Conservation (phyloP, 2,797 vertebrate genomes). For the Paramormyrops hopkinsi region DNA sequence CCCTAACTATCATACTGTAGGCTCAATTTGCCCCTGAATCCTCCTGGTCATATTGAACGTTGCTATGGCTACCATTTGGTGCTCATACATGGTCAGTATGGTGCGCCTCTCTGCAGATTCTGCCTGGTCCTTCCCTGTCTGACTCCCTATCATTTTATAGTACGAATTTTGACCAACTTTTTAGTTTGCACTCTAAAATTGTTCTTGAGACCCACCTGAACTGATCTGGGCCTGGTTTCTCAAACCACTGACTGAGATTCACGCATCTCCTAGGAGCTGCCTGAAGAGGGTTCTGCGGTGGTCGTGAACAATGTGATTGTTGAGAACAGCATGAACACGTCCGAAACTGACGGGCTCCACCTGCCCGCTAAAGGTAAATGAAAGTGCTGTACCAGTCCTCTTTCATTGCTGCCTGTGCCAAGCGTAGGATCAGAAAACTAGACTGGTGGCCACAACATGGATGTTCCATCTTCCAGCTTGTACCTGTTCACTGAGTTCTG, state of each 20-base stretch:
- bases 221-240: neutral
- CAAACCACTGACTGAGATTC: neutral
- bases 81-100: neutral
- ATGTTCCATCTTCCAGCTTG: neutral
- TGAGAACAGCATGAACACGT: constrained; percentile 63
- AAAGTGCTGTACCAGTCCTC: neutral
- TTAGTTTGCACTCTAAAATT: neutral
- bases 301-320: constrained; percentile 56
- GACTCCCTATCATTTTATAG: neutral
- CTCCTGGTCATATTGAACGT: neutral
- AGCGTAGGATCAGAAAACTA: neutral
- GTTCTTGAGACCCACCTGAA: neutral
- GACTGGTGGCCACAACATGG: neutral
- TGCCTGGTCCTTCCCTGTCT: neutral
- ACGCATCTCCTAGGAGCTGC: constrained; percentile 60
- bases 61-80: neutral
- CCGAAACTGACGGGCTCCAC: constrained; percentile 60
- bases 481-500: neutral
- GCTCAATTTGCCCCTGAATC: neutral
- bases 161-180: neutral
- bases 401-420: neutral
- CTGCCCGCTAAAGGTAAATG: constrained; percentile 69
- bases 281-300: constrained; percentile 62
- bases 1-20: too few species aligned
- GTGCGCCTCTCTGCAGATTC: neutral